Base-by-base conservation (phyloP, 1,140 invertebrate genomes). In the Pissodes strobi region DNA sequence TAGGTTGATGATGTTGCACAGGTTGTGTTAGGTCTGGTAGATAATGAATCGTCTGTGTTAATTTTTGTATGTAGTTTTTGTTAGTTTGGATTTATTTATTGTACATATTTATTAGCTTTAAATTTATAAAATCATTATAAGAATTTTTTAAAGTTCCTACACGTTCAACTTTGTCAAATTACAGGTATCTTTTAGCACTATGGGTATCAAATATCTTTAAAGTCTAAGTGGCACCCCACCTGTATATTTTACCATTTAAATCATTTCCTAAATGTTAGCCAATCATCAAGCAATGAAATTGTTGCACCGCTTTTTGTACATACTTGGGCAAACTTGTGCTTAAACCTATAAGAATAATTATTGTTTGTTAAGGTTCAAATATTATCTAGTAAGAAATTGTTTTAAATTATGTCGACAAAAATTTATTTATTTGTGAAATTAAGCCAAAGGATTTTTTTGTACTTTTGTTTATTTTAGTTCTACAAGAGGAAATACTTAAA, bases 91-190 rank as follows among this genome's bases (percentile, higher is more conserved):
- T 34, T 61, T 15, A 45, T 43, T 56, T 49, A 45, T 53, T 30
- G 22, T 39, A 64, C 17, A 48, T 64, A 56, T 43, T 19, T 15
- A n/a, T 48, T 41, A 64, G 41, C 17, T 23, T 45, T 38, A 53
- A 48, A 41, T 19, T 21, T 37, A 30, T 51, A n/a, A 22, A 43
- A 48, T 46, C 13, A 48, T 56, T 55, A 23, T 62, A 25, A 53
- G 49, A 61, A 51, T 52, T 70, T 72, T 71, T 64, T 63, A 59
- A 73, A 73, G 71, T 73, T 73, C 71, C 71, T 73, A 73, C 67
- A 73, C 71, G 45, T 53, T 34, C 51, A 67, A 69, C 57, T 69
- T 70, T 69, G 69, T 69, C 67, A 69, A 64, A 64, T 67, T 68
- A 56, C 0, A 38, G 17, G 23, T 49, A 53, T 38, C 15, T 38